A percentile compares a stretch with the other conserved stretches of the same genome.
These are phyloP conservation scores for Syngnathoides biaculeatus DNA, from an alignment of 2,113 vertebrate species.

Conservation along the genomic window DNA sequence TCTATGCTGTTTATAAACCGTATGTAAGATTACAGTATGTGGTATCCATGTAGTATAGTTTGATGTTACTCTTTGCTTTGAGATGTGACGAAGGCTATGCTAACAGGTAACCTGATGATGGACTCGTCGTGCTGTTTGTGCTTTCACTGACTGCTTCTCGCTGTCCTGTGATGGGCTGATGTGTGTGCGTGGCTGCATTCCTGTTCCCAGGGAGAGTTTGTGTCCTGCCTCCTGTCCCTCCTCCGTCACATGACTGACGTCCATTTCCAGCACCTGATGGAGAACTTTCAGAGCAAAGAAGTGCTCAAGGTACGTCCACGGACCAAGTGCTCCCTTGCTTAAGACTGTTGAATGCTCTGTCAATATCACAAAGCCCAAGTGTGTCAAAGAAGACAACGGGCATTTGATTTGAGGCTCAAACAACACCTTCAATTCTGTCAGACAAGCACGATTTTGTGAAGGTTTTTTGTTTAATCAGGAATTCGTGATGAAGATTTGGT, in stretches of 20 bases:
- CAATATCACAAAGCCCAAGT: neutral
- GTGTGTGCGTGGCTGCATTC: slow-evolving; percentile 1
- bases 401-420: neutral
- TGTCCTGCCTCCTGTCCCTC: slow-evolving; percentile 94
- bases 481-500: slow-evolving; percentile 94
- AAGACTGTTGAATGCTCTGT: neutral
- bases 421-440: neutral
- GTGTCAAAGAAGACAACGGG: no score
- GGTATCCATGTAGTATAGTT: neutral
- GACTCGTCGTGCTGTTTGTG: neutral
- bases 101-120: no score
- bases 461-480: slow-evolving; percentile 72
- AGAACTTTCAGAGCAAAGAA: slow-evolving; percentile 98
- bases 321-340: neutral
- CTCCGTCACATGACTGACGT: slow-evolving; percentile 97
- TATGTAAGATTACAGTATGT: no score
- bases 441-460: no score
- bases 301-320: slow-evolving; percentile 85
- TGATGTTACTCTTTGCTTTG: neutral
- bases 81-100: neutral
- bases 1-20: neutral
- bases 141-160: neutral
- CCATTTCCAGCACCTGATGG: slow-evolving; percentile 92
- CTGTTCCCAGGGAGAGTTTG: slow-evolving; percentile 89
- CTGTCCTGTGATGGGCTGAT: slow-evolving; percentile 35